Conservation (phyloP, 2,888 invertebrate genomes). For the Tipula helvola region DNA sequence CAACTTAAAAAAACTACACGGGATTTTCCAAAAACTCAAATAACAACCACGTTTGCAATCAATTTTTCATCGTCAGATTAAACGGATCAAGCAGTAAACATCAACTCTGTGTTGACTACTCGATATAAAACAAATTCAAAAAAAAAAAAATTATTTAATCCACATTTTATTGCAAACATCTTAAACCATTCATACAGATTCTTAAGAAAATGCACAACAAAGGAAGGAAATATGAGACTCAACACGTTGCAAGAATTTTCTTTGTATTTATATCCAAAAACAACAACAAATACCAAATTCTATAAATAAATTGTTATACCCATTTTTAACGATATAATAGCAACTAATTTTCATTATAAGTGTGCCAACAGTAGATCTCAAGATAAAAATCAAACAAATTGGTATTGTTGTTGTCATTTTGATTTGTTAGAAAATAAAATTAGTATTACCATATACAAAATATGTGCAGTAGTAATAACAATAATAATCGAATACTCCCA, state of each 20-base stretch:
- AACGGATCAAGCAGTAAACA: not conserved
- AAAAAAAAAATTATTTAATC: not conserved
- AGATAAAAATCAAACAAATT: not conserved
- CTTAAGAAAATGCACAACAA: not conserved
- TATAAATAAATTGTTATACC: not conserved
- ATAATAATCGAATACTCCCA: not conserved
- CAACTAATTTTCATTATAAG: not conserved
- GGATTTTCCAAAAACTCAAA: not conserved
- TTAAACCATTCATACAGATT: not conserved
- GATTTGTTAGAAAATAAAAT: not conserved
- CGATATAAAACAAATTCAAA: not conserved
- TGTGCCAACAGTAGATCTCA: not conserved
- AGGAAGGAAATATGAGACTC: not conserved
- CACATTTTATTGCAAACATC: not conserved
- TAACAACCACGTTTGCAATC: not conserved
- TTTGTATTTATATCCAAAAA: not conserved
- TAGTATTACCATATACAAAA: not conserved
- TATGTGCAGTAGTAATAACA: not conserved
- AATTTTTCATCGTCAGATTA: not conserved
- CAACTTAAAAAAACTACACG: not conserved
- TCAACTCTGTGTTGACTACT: not conserved
- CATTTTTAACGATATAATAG: not conserved
- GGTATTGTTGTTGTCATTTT: not conserved
- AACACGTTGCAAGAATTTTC: conserved; percentile 1
- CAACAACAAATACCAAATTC: not conserved